Base-by-base conservation (phyloP, 1,140 invertebrate species). In the Idris sp. region DNA sequence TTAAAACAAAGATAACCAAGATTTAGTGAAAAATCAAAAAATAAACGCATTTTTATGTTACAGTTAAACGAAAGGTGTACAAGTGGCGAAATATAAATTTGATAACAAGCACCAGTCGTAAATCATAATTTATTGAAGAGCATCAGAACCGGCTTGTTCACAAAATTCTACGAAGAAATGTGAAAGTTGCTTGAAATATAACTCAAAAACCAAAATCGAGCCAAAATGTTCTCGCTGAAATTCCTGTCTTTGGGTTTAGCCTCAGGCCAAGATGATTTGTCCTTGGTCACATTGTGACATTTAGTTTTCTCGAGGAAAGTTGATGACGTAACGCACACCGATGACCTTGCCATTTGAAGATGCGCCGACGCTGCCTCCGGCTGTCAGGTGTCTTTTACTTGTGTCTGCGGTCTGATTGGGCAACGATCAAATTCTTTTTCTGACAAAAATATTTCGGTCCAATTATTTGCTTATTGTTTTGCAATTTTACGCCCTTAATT, bases 331-430 rank as follows among this genome's bases (percentile, higher is more conserved):
- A 84, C 72, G 26, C 71, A n/a, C n/a, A 72, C 48, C 58, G 67
- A 65, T 81, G 83, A 83, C 83, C 82, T 84, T 84, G 82, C 81
- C 82, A 84, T 83, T 83, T 84, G 79, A 82, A 81, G 81, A 84
- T 82, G 78, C 78, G 78, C 76, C 75, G 74, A 35, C 54, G 35
- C 22, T 33, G 69, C 62, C 53, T 54, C 56, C 38, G 61, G 75
- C 68, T 64, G 40, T 49, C 68, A 64, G 43, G 30, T 73, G 43
- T 69, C 43, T 61, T 64, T 68, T 62, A 58, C 38, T 15, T 41
- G 40, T 18, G 54, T 53, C 28, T 44, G 25, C n/a, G 19, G 9
- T n/a, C 8, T 19, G 56, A 59, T 61, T 61, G 56, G 44, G 10
- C 31, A 61, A 61, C 28, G n/a, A n/a, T n/a, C n/a, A n/a, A n/a